phyloP scores from a whole-genome alignment of 2,888 invertebrate genomes.

The Eudasyphora cyanicolor region DNA sequence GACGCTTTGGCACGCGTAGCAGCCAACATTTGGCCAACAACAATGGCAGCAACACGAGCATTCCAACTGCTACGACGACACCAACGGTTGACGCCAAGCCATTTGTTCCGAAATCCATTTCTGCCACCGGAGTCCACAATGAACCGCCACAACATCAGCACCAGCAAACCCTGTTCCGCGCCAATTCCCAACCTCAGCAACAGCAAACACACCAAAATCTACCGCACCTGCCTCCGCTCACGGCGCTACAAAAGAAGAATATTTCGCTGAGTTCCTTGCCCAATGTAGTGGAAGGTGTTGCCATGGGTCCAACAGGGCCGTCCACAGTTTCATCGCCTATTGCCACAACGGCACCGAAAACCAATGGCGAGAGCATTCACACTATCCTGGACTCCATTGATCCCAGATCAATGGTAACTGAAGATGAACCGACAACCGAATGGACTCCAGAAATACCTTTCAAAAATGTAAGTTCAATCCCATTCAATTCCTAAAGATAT shows the following conservation, averaged over 20 bases:
- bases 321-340: slow-evolving; percentile 73
- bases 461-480: slow-evolving; percentile 86
- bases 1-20: slow-evolving; percentile 77
- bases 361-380: slow-evolving; percentile 71
- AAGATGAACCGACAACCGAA: slow-evolving; percentile 89
- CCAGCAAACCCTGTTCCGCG: slow-evolving; percentile 43
- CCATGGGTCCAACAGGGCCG: slow-evolving; percentile 67
- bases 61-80: slow-evolving; percentile 42
- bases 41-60: slow-evolving; percentile 46
- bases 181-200: slow-evolving; percentile 35
- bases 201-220: not conserved
- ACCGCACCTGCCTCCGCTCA: slow-evolving; percentile 38
- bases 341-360: slow-evolving; percentile 69
- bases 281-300: slow-evolving; percentile 76
- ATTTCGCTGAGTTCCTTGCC: slow-evolving; percentile 75
- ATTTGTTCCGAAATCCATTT: slow-evolving; percentile 72
- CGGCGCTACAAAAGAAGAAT: slow-evolving; percentile 72
- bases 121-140: slow-evolving; percentile 63
- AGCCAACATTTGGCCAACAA: slow-evolving; percentile 70
- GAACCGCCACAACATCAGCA: slow-evolving; percentile 59
- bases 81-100: slow-evolving; percentile 33
- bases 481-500: not conserved
- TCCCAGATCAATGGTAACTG: slow-evolving; percentile 82
- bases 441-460: slow-evolving; percentile 97
- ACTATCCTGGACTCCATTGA: slow-evolving; percentile 70